Percentiles rank a stretch among this genome's conserved stretches.
phyloP scores from a whole-genome alignment of 2,113 vertebrate genomes.

The Scortum barcoo region DNA sequence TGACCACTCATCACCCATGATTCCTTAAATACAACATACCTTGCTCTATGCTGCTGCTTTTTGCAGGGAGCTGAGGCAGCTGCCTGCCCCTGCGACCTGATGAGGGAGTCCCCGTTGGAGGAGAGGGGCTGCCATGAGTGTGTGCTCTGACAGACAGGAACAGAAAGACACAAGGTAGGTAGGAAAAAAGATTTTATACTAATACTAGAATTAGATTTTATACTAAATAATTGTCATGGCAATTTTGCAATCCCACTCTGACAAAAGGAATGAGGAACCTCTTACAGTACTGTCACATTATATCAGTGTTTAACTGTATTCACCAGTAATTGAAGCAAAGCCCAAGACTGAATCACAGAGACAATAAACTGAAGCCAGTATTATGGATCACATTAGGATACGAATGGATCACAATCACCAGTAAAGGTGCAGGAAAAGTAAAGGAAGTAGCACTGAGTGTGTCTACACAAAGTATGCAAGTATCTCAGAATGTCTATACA shows the following conservation, averaged over 20 bases:
- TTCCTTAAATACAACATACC: conserved; percentile 79
- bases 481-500: neutral
- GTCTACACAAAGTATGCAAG: conserved; percentile 21
- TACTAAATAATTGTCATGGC: too few relatives aligned
- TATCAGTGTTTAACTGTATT: neutral
- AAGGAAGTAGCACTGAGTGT: conserved; percentile 24
- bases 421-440: neutral
- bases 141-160: conserved; percentile 84
- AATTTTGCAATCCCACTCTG: too few relatives aligned
- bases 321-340: neutral
- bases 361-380: neutral
- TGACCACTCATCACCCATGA: neutral
- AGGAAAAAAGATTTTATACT: neutral
- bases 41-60: conserved; percentile 96
- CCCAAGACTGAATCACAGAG: conserved; percentile 19
- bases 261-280: too few relatives aligned
- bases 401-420: conserved; percentile 2
- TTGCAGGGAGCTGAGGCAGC: conserved; percentile 94
- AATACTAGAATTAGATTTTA: too few relatives aligned
- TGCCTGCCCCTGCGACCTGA: conserved; percentile 92
- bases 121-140: conserved; percentile 88
- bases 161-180: conserved; percentile 56
- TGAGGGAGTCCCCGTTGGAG: conserved; percentile 87
- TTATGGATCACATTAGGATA: conserved; percentile 32
- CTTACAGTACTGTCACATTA: too few relatives aligned